A percentile compares a stretch with the other conserved stretches of the same genome.
These are phyloP conservation scores for Ganaspis brasiliensis DNA, from an alignment of 2,888 invertebrate genomes.

Conservation along the genomic window DNA sequence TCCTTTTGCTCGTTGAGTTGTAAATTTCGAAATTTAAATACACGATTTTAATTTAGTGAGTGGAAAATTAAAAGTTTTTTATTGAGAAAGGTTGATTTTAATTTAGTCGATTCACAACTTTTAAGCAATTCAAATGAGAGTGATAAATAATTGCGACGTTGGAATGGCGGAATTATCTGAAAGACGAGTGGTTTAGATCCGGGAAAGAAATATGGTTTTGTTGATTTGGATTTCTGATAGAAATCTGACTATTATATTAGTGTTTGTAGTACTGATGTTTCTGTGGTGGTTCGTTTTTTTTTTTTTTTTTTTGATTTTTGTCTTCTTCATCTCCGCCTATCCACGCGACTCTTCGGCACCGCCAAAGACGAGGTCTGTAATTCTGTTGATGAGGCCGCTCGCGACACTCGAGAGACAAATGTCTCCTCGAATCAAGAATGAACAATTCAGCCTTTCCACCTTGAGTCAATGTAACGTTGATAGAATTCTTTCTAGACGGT, in stretches of 20 bases:
- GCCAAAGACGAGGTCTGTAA: conserved; percentile 77
- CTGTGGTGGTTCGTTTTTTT: too few species aligned
- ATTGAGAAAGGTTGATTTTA: too few species aligned
- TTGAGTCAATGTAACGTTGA: conserved; percentile 39
- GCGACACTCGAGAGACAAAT: conserved; percentile 78
- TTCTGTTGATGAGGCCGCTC: conserved; percentile 80
- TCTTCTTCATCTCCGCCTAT: conserved; percentile 76
- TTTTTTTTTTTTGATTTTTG: conserved; percentile 65
- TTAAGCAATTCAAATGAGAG: too few species aligned
- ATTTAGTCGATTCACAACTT: too few species aligned
- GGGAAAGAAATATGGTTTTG: conserved; percentile 13
- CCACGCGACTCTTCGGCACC: conserved; percentile 79
- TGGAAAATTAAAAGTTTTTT: too few species aligned
- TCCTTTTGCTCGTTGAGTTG: too few species aligned
- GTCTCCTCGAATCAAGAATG: conserved; percentile 70
- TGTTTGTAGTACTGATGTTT: conserved; percentile 55
- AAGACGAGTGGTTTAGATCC: neutral
- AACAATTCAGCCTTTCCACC: conserved; percentile 67
- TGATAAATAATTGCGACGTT: too few species aligned
- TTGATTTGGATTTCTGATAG: conserved; percentile 36
- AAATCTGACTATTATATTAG: conserved; percentile 39
- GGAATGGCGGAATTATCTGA: neutral
- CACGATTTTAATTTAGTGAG: too few species aligned
- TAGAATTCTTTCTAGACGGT: neutral
- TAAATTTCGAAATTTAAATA: too few species aligned